phyloP scores from a whole-genome alignment of 2,113 vertebrate species.

The Lamprotornis superbus region DNA sequence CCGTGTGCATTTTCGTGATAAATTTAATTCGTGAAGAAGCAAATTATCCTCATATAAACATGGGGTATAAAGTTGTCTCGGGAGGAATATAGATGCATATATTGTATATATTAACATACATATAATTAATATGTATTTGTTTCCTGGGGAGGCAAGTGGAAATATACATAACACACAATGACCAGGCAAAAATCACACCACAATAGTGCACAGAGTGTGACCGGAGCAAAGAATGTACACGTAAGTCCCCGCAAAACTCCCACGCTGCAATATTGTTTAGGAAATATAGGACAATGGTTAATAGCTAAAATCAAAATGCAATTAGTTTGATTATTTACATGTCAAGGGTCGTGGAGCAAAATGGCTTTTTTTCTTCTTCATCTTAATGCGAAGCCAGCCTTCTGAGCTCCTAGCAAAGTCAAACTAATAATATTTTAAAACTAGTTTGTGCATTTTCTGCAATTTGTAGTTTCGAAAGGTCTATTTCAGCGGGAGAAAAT shows the following conservation, averaged over 20 bases:
- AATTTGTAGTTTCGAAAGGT: background rate
- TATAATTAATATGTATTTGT: conserved; percentile 31
- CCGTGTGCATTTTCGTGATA: background rate
- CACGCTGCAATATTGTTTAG: background rate
- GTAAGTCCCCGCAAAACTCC: background rate
- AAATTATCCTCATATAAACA: background rate
- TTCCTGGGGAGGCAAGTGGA: conserved; percentile 12
- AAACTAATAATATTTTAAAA: background rate
- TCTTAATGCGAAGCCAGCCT: background rate
- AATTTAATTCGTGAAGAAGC: background rate
- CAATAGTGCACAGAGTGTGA: background rate
- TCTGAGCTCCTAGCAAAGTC: background rate
- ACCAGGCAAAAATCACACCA: background rate
- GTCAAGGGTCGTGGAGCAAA: background rate
- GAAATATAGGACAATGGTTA: background rate
- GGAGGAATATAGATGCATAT: background rate
- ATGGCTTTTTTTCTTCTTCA: background rate
- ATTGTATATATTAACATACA: background rate
- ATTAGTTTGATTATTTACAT: conserved; percentile 3
- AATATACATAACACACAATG: conserved; percentile 6
- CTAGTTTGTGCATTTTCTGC: background rate
- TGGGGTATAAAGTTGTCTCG: background rate
- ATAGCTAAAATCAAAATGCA: conserved; percentile 16
- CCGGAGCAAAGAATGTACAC: background rate
- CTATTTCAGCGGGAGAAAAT: background rate